Evolutionary conservation across 2,113 vertebrate genomes (phyloP).

Genomic region (Spilogale gracilis): DNA sequence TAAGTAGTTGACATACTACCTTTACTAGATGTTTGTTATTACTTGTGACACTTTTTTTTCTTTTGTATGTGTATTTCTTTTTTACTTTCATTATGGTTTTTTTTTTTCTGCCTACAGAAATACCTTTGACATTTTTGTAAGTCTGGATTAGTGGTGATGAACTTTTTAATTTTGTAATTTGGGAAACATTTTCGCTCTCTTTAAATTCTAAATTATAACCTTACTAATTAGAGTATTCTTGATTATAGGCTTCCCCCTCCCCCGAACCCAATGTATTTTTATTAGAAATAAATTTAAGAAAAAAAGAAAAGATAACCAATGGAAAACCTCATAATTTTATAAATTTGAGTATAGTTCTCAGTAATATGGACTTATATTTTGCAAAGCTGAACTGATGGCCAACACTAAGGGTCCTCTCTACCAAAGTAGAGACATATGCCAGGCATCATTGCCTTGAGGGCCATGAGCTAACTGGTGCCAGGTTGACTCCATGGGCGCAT

Average conservation of each 20-base stretch:
- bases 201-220: background rate
- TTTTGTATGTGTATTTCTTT: background rate
- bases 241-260: no score
- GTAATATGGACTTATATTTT: background rate
- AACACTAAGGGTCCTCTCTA: background rate
- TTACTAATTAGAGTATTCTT: background rate
- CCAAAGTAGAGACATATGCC: background rate
- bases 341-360: background rate
- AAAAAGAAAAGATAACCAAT: background rate
- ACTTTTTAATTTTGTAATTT: background rate
- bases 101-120: background rate
- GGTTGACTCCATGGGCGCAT: background rate
- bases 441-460: background rate
- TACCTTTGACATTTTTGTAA: background rate
- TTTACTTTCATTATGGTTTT: background rate
- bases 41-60: background rate
- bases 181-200: background rate
- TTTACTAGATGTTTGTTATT: background rate
- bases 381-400: background rate
- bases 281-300: background rate
- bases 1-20: background rate
- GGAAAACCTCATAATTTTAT: background rate
- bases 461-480: background rate
- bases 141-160: background rate
- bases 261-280: background rate